Percentiles rank a stretch among this genome's conserved stretches.
Conservation (phyloP, 2,888 invertebrate species). For the Tenthredo livida region DNA sequence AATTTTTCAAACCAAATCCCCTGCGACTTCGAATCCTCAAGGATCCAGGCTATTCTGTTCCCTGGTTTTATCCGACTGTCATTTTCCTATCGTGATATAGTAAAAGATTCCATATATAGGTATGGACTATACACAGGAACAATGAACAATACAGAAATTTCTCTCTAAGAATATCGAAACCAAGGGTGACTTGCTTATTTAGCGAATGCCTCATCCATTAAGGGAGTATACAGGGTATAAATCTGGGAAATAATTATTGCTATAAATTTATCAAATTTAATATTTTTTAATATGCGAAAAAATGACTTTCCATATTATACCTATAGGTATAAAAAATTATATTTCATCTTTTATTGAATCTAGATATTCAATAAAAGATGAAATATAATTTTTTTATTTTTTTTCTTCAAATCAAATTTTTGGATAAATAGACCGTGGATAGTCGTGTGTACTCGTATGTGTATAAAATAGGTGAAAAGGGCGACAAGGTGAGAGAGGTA, state of each 20-base stretch:
- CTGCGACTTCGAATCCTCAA: background rate
- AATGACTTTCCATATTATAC: too few relatives aligned
- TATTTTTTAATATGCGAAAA: too few relatives aligned
- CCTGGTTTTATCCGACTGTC: background rate
- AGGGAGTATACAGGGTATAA: background rate
- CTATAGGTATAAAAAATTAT: too few relatives aligned
- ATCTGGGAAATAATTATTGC: background rate
- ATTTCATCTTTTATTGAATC: too few relatives aligned
- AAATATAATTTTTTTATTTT: too few relatives aligned
- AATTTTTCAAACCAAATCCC: background rate
- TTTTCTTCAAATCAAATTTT: background rate
- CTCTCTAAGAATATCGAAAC: background rate
- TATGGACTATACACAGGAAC: background rate
- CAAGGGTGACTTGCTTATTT: conserved; percentile 2
- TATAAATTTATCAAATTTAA: too few relatives aligned
- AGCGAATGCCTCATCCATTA: background rate
- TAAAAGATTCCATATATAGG: background rate
- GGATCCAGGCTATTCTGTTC: background rate
- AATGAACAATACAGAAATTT: background rate
- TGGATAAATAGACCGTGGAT: background rate
- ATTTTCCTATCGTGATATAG: background rate
- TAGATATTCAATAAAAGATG: too few relatives aligned
- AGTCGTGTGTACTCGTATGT: background rate
- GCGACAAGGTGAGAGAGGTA: background rate
- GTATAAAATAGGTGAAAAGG: background rate